Conservation (phyloP, 2,113 vertebrate genomes). For the Rhynchopsitta pachyrhyncha region DNA sequence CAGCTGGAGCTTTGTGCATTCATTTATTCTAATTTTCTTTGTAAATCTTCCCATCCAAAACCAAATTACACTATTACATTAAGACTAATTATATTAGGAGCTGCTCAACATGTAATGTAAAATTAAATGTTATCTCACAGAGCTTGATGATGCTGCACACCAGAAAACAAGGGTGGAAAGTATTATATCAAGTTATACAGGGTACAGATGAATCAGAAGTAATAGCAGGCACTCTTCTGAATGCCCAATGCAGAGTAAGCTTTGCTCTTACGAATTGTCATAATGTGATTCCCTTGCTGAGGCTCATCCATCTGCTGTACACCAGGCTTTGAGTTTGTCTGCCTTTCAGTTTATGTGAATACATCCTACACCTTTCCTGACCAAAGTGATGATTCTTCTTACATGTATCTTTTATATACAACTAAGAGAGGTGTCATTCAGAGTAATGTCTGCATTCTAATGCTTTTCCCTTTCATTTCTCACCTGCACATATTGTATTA, state of each 20-base stretch:
- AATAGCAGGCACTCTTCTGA: background rate
- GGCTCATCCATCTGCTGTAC: background rate
- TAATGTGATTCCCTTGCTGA: background rate
- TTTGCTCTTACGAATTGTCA: background rate
- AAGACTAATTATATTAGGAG: slow-evolving; percentile 60
- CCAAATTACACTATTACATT: slow-evolving; percentile 50
- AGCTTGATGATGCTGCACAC: slow-evolving; percentile 16
- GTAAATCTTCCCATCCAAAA: slow-evolving; percentile 63
- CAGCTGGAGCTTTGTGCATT: slow-evolving; percentile 65
- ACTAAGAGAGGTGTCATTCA: background rate
- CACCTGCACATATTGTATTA: background rate
- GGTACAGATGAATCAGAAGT: background rate
- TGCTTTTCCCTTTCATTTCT: background rate
- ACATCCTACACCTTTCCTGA: background rate
- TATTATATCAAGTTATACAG: background rate
- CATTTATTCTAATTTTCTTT: slow-evolving; percentile 66
- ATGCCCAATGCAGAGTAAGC: background rate
- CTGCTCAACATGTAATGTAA: slow-evolving; percentile 3
- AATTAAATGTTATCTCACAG: slow-evolving; percentile 53
- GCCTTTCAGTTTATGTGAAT: background rate
- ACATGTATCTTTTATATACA: fast-evolving
- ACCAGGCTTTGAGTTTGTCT: background rate
- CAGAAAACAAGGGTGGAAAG: slow-evolving; percentile 25
- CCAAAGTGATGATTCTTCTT: background rate
- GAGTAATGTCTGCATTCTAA: background rate